Conservation (phyloP, 2,888 invertebrate species). For the Amblyjoppa fuscipennis region DNA sequence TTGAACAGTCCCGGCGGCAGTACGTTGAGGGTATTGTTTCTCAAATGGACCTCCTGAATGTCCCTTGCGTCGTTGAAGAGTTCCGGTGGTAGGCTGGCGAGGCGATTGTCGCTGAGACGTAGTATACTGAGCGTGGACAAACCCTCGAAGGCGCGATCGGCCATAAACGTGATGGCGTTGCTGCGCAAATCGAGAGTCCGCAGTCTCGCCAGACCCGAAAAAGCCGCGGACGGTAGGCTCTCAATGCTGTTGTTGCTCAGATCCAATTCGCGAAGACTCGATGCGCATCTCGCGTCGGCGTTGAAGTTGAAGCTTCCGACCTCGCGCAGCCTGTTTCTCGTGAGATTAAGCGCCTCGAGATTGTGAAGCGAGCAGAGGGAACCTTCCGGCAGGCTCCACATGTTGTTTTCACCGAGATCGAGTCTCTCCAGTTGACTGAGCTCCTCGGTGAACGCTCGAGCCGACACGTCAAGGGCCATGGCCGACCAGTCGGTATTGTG, state of each 20-base stretch:
- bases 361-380: slow-evolving; percentile 91
- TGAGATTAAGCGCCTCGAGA: slow-evolving; percentile 92
- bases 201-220: slow-evolving; percentile 90
- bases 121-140: slow-evolving; percentile 90
- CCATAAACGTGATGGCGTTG: slow-evolving; percentile 91
- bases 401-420: slow-evolving; percentile 93
- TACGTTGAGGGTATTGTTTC: slow-evolving; percentile 93
- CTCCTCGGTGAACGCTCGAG: slow-evolving; percentile 91
- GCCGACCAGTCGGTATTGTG: slow-evolving; percentile 95
- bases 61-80: slow-evolving; percentile 92
- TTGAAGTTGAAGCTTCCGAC: slow-evolving; percentile 91
- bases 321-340: slow-evolving; percentile 92
- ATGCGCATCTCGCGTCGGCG: slow-evolving; percentile 89
- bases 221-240: slow-evolving; percentile 90
- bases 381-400: slow-evolving; percentile 92
- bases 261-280: slow-evolving; percentile 90
- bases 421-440: slow-evolving; percentile 90
- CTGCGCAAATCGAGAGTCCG: slow-evolving; percentile 92
- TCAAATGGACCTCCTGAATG: slow-evolving; percentile 92
- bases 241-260: slow-evolving; percentile 93
- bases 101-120: slow-evolving; percentile 92
- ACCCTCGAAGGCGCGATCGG: slow-evolving; percentile 92
- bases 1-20: slow-evolving; percentile 93
- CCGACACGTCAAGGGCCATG: slow-evolving; percentile 91
- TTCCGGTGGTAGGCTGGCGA: slow-evolving; percentile 93